phyloP scores from a whole-genome alignment of 2,113 vertebrate genomes.

The Hirundichthys speculiger region DNA sequence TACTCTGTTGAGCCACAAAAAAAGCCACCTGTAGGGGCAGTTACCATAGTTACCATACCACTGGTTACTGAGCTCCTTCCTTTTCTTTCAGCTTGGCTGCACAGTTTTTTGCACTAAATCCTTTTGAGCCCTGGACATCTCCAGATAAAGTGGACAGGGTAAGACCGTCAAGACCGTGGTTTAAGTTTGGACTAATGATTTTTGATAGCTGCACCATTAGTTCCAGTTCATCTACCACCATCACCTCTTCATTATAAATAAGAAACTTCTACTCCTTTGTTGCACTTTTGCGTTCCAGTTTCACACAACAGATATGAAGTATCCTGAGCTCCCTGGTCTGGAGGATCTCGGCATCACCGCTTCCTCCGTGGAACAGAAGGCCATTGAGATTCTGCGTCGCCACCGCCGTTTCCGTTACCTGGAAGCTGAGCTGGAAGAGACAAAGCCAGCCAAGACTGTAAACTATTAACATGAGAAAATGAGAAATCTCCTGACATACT shows the following conservation, averaged over 20 bases:
- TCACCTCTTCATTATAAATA: background rate
- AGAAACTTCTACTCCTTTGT: background rate
- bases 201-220: background rate
- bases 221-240: background rate
- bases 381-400: constrained; percentile 91
- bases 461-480: constrained; percentile 64
- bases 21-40: background rate
- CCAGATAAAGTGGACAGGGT: constrained; percentile 94
- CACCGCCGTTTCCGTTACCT: constrained; percentile 90
- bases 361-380: constrained; percentile 86
- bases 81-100: constrained; percentile 80
- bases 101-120: constrained; percentile 85
- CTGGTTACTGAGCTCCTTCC: background rate
- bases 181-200: background rate
- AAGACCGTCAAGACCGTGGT: constrained; percentile 18
- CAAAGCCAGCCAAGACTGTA: constrained; percentile 86
- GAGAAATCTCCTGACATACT: background rate
- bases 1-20: too few relatives aligned
- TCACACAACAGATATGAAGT: constrained; percentile 88
- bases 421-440: constrained; percentile 84
- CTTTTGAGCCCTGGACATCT: constrained; percentile 90
- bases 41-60: background rate
- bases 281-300: constrained; percentile 76
- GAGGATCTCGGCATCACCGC: constrained; percentile 90
- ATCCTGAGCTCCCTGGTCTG: constrained; percentile 89